Evolutionary conservation across 2,888 invertebrate genomes (phyloP).

Genomic region (Heliconius erato): DNA sequence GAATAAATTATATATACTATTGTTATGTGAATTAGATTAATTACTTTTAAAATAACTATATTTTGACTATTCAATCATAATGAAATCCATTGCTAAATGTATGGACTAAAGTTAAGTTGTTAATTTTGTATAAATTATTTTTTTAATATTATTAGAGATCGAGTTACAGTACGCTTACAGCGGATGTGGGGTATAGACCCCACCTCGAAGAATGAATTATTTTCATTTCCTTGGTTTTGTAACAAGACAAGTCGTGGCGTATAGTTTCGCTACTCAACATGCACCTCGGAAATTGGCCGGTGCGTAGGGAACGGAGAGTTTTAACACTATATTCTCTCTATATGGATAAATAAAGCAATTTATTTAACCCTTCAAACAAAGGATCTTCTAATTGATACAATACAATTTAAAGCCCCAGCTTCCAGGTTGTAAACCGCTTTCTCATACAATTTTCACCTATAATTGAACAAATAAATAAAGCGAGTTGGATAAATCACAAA

Average conservation of each 20-base stretch:
- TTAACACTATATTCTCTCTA: neutral
- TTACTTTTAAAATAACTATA: too few relatives aligned
- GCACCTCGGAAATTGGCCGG: too few relatives aligned
- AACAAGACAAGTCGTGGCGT: neutral
- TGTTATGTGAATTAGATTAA: too few relatives aligned
- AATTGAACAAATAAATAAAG: constrained; percentile 41
- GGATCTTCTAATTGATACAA: neutral
- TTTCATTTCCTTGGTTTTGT: neutral
- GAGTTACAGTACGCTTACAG: too few relatives aligned
- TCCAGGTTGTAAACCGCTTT: constrained; percentile 27
- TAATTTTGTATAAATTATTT: too few relatives aligned
- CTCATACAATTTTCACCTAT: constrained; percentile 35
- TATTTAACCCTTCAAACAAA: neutral
- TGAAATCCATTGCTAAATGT: too few relatives aligned
- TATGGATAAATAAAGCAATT: neutral
- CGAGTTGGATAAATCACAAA: constrained; percentile 54
- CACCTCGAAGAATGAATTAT: neutral
- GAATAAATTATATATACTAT: too few relatives aligned
- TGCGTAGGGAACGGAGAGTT: neutral
- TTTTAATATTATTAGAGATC: too few relatives aligned
- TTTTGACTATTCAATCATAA: too few relatives aligned
- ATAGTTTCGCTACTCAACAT: too few relatives aligned
- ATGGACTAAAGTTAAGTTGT: too few relatives aligned
- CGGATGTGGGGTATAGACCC: neutral
- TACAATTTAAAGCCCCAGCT: constrained; percentile 4